Conservation (phyloP, 2,113 vertebrate genomes). For the Cyphomyrus plagiostoma region DNA sequence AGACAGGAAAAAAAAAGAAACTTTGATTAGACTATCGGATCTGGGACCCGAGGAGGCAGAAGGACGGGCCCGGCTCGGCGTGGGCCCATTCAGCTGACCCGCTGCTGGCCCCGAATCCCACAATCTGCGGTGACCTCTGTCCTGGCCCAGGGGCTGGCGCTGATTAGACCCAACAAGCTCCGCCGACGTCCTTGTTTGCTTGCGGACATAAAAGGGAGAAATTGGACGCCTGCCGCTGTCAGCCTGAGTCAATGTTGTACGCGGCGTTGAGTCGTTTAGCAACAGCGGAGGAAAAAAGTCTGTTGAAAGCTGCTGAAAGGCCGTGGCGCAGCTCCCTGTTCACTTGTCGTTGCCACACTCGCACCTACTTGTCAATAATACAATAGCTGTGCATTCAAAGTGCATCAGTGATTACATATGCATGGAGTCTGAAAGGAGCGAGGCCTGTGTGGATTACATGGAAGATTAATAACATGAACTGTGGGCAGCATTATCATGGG, state of each 20-base stretch:
- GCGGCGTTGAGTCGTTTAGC: not conserved
- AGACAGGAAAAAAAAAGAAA: not conserved
- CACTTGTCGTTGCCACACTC: not conserved
- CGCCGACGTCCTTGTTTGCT: conserved; percentile 3
- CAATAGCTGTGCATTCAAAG: not conserved
- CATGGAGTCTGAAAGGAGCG: not conserved
- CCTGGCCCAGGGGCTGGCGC: not conserved
- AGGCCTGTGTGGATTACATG: not conserved
- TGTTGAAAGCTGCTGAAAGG: not conserved
- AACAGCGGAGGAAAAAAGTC: not conserved
- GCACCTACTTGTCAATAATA: conserved; percentile 10
- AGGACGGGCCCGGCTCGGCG: not conserved
- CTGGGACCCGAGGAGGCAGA: not conserved
- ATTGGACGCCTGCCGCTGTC: not conserved
- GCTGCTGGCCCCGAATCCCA: not conserved
- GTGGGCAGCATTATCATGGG: not conserved
- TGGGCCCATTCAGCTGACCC: not conserved
- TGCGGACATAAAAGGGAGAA: not conserved
- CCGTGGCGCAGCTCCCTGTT: not conserved
- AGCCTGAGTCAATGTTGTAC: conserved; percentile 9
- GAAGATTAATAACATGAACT: not conserved
- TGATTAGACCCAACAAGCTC: conserved; percentile 14
- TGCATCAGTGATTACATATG: not conserved
- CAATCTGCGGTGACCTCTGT: not conserved
- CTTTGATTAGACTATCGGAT: not conserved